Evolutionary conservation across 2,113 vertebrate species (phyloP).

Genomic region (Takifugu flavidus): DNA sequence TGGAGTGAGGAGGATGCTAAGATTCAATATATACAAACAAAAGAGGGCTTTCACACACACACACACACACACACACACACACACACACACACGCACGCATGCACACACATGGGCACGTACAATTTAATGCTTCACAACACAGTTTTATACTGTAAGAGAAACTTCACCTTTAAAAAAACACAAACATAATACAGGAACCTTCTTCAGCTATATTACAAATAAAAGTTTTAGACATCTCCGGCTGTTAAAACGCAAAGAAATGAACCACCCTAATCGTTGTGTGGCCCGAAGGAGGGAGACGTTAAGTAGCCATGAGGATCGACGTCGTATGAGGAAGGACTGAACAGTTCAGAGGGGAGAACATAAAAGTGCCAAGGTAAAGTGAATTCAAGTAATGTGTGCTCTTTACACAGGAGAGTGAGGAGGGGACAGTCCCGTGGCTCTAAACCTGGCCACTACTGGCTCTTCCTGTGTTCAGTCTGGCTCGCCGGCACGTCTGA

Average conservation of each 20-base stretch:
- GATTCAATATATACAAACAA: constrained; percentile 70
- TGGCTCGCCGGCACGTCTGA: constrained; percentile 45
- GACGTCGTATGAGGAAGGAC: constrained; percentile 44
- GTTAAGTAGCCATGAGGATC: constrained; percentile 33
- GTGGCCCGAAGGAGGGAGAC: constrained; percentile 2
- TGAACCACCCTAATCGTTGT: constrained; percentile 34
- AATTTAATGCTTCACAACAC: constrained; percentile 76
- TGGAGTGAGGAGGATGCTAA: constrained; percentile 63
- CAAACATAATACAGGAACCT: constrained; percentile 36
- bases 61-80: constrained; percentile 21
- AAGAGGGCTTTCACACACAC: constrained; percentile 1
- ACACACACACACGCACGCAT: constrained; percentile 12
- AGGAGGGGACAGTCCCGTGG: constrained; percentile 6
- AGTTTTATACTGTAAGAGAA: constrained; percentile 61
- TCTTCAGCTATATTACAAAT: constrained; percentile 64
- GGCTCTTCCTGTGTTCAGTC: constrained; percentile 70
- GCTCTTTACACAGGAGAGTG: constrained; percentile 67
- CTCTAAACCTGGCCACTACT: constrained; percentile 53
- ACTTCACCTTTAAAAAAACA: constrained; percentile 49
- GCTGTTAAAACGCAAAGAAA: constrained; percentile 42
- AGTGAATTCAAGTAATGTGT: constrained; percentile 82
- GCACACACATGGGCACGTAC: constrained; percentile 24
- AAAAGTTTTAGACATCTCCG: constrained; percentile 31
- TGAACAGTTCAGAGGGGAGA: constrained; percentile 2
- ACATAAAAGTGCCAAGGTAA: constrained; percentile 82